phyloP scores from a whole-genome alignment of 2,113 vertebrate genomes.

The Geococcyx californianus region DNA sequence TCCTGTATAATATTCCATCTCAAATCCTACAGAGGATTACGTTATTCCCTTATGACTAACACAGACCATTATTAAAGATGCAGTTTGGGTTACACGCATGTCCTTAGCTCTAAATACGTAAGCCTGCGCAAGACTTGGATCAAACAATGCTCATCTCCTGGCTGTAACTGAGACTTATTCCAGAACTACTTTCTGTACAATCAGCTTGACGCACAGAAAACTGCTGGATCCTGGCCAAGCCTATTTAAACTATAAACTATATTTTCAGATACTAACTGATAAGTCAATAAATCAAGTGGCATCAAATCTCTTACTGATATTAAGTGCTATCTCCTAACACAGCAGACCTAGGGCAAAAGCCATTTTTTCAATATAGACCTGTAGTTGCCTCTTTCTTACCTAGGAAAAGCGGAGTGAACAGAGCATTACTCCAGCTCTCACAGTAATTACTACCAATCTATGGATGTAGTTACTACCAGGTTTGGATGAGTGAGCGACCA shows the following conservation, averaged over 20 bases:
- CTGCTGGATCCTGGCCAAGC: not conserved
- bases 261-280: not conserved
- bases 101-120: not conserved
- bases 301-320: not conserved
- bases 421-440: not conserved
- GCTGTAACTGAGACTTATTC: not conserved
- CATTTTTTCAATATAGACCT: not conserved
- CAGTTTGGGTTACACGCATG: rapidly evolving
- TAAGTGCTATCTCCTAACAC: not conserved
- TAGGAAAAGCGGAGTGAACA: not conserved
- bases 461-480: not conserved
- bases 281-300: not conserved
- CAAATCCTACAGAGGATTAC: not conserved
- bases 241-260: not conserved
- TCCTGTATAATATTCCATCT: not conserved
- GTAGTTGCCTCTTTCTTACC: not conserved
- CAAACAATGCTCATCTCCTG: not conserved
- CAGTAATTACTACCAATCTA: not conserved
- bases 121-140: not conserved
- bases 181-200: not conserved
- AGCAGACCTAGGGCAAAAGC: not conserved
- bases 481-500: not conserved
- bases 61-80: not conserved
- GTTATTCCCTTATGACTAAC: not conserved
- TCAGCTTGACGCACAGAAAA: not conserved